Conservation (phyloP, 1,140 invertebrate genomes). For the Cryptotermes secundus region DNA sequence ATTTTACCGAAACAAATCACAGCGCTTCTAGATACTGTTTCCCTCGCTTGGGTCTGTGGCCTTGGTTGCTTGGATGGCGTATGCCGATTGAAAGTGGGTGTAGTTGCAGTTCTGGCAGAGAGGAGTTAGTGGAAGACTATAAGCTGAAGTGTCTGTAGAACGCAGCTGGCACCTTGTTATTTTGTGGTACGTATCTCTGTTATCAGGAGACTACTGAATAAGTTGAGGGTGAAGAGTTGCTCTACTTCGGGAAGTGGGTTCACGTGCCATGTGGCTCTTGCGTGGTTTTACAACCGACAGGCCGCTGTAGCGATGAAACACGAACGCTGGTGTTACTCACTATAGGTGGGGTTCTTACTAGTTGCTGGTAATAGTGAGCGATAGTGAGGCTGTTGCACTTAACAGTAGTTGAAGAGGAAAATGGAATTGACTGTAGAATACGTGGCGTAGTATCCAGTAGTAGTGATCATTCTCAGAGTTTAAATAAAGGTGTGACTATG, state of each 20-base stretch:
- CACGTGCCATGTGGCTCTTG: not conserved
- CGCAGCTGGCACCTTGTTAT: not conserved
- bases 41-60: constrained; percentile 18
- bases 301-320: not conserved
- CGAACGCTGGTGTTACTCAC: not conserved
- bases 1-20: not conserved
- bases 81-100: not conserved
- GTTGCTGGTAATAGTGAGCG: not conserved
- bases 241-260: not conserved
- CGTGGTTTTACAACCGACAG: not conserved
- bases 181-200: not conserved
- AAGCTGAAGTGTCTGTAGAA: not conserved
- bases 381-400: not conserved
- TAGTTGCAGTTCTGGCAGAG: not conserved
- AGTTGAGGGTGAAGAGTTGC: too few species aligned
- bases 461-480: not conserved
- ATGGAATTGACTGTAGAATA: not conserved
- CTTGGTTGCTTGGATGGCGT: not conserved
- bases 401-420: too few species aligned
- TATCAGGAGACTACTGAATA: too few species aligned
- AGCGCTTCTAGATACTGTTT: constrained; percentile 24
- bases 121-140: not conserved
- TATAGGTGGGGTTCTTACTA: not conserved
- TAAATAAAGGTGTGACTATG: not conserved
- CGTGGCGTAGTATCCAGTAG: constrained; percentile 1